Evolutionary conservation across 2,888 invertebrate species (phyloP).

Genomic region (Syrista parreyssii): DNA sequence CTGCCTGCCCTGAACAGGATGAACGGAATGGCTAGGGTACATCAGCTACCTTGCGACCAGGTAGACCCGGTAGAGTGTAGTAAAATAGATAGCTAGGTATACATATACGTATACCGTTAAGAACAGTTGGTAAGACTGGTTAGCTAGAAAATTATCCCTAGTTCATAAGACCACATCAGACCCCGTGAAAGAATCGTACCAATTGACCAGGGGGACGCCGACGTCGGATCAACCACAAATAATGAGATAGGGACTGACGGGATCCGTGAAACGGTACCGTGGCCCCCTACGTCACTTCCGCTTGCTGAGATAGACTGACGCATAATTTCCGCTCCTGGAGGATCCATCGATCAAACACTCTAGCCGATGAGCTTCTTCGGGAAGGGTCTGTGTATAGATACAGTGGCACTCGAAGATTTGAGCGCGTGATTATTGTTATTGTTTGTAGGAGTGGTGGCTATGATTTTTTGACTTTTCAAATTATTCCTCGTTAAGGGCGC

Average conservation of each 20-base stretch:
- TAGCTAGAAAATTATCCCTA: background rate
- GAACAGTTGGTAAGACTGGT: background rate
- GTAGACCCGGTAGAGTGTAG: background rate
- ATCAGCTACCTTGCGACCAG: background rate
- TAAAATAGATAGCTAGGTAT: background rate
- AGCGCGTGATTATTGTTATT: no score
- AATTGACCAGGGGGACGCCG: background rate
- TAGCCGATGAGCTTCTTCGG: slow-evolving; percentile 34
- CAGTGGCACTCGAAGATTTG: no score
- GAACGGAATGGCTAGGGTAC: background rate
- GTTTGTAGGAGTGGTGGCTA: no score
- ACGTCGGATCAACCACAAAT: background rate
- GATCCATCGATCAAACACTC: slow-evolving; percentile 66
- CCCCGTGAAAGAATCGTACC: background rate
- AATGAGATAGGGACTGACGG: background rate
- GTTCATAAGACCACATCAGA: background rate
- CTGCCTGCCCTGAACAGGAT: background rate
- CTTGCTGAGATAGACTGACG: slow-evolving; percentile 62
- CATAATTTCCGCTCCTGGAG: slow-evolving; percentile 64
- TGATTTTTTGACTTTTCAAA: no score
- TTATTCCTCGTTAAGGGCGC: accelerated
- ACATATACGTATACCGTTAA: background rate
- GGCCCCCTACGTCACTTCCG: slow-evolving; percentile 55
- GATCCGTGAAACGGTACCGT: no score
- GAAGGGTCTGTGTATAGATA: no score